Conservation (phyloP, 2,113 vertebrate genomes). For the Eubucco bourcierii region DNA sequence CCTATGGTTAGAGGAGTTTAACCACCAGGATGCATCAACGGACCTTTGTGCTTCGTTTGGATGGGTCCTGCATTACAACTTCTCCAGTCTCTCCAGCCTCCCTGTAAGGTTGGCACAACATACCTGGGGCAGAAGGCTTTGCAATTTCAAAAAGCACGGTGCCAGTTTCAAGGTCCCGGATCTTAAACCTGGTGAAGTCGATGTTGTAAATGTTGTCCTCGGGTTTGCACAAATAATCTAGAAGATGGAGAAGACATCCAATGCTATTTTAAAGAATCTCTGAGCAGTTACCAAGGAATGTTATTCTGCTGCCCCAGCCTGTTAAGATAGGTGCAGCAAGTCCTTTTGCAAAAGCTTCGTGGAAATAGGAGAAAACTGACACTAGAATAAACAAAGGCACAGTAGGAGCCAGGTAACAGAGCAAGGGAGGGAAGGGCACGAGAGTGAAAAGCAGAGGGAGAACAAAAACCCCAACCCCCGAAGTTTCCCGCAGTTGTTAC, state of each 20-base stretch:
- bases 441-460: not conserved
- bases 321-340: fast-evolving
- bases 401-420: not conserved
- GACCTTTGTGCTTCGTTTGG: not conserved
- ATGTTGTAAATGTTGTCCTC: constrained; percentile 96
- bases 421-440: not conserved
- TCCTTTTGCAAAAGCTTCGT: not conserved
- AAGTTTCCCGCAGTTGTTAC: not conserved
- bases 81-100: not conserved
- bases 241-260: not conserved
- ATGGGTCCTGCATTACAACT: not conserved
- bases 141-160: constrained; percentile 97
- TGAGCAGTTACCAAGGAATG: not conserved
- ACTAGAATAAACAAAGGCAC: not conserved
- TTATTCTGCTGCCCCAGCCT: not conserved
- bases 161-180: constrained; percentile 93
- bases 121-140: constrained; percentile 90
- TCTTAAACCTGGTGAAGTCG: constrained; percentile 98
- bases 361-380: not conserved
- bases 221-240: constrained; percentile 95
- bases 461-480: not conserved
- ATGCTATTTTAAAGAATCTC: not conserved
- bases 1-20: not conserved
- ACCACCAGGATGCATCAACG: not conserved
- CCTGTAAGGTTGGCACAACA: fast-evolving